Conservation (phyloP, 1,140 invertebrate species). For the Eubasilissa regina region DNA sequence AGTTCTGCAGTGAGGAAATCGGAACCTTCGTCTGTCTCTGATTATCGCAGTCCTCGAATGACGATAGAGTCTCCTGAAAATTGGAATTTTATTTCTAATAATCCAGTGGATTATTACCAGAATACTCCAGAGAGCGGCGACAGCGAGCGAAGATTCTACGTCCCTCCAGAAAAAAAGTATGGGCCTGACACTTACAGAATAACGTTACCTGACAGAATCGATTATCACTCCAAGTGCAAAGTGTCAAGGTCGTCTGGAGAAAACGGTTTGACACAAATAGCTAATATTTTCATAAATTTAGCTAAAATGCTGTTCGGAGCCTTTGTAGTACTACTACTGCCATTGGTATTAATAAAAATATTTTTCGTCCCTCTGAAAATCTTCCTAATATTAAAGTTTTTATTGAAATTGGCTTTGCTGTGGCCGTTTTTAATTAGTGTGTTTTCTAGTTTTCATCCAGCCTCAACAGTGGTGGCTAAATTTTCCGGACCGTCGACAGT, state of each 20-base stretch:
- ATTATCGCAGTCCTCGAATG: not conserved
- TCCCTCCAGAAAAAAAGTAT: slow-evolving; percentile 35
- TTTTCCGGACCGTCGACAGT: slow-evolving; percentile 10
- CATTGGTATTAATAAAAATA: slow-evolving; percentile 49
- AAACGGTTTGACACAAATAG: slow-evolving; percentile 51
- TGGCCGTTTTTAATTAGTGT: slow-evolving; percentile 52
- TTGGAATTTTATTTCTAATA: slow-evolving; percentile 4
- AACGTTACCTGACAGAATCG: slow-evolving; percentile 23
- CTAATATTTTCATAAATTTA: slow-evolving; percentile 46
- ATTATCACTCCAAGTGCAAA: slow-evolving; percentile 22
- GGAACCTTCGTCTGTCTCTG: not conserved
- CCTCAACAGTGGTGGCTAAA: slow-evolving; percentile 33
- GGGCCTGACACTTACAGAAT: slow-evolving; percentile 23
- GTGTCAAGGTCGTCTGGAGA: not conserved
- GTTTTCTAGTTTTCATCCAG: not conserved
- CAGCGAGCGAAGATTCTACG: slow-evolving; percentile 14
- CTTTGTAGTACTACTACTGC: slow-evolving; percentile 49
- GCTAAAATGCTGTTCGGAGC: slow-evolving; percentile 55
- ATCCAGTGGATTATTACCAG: slow-evolving; percentile 42
- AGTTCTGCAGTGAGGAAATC: not conserved
- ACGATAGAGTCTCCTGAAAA: not conserved
- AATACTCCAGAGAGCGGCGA: not conserved
- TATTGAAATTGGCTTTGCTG: slow-evolving; percentile 50
- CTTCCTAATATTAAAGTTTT: slow-evolving; percentile 47
- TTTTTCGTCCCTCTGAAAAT: slow-evolving; percentile 55